Base-by-base conservation (phyloP, 2,888 invertebrate species). In the Dolichomitus sp. region DNA sequence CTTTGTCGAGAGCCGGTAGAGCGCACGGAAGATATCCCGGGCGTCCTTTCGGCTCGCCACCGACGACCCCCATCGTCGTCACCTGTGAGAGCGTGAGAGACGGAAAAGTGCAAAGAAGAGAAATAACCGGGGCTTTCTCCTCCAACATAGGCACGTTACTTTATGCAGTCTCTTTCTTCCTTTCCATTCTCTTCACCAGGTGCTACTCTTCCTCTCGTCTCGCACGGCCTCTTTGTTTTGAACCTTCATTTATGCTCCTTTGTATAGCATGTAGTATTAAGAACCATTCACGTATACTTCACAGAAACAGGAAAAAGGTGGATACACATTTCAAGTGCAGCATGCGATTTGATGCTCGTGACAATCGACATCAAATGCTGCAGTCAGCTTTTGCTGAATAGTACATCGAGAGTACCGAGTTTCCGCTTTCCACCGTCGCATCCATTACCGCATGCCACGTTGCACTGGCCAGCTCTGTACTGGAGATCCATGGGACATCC, bases 341-440 rank as follows among this genome's bases (percentile, higher is more conserved):
- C 75, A 70, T 66, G 79, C 48, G 72, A 79, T 79, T 52, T 84
- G 80, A 84, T 84, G 66, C 80, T 85, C 85, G 81, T 82, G 85
- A 80, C 83, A 84, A 86, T 83, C 80, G 74, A 27, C 45, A 59
- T 65, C 83, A 78, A 81, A 84, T 81, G 79, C 45, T 42, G 81
- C 52, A 30, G 40, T 73, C 76, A 72, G 65, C 54, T 76, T 80
- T 83, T 57, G 66, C 66, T 45, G 52, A 66, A 69, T 69, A 27
- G 68, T 59, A 45, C 42, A 66, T 63, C 19, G 63, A 61, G 17
- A 42, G 45, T 40, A 45, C 63, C 72, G 76, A 68, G 54, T n/a
- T 59, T 72, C 52, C 63, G 63, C 65, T 65, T 50, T 50, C 72
- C 50, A 76, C 59, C 52, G 42, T 72, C 50, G 66, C 48, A 76